These are phyloP conservation scores for Ageneiosus marmoratus DNA, from an alignment of 2,113 vertebrate species.

Conservation along the genomic window DNA sequence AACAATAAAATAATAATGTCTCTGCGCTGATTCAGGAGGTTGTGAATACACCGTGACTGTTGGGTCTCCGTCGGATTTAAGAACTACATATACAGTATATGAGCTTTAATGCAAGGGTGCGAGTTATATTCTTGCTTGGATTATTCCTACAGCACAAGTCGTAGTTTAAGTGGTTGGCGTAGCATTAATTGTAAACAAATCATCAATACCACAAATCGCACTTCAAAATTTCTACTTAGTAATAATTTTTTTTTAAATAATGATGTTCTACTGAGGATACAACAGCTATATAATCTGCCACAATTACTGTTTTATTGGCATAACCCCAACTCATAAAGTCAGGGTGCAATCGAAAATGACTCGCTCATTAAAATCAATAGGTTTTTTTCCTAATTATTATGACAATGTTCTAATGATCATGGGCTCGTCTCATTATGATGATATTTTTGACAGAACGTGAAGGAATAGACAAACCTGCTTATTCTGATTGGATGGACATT, in stretches of 20 bases:
- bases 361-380: not conserved
- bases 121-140: too few relatives aligned
- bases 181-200: not conserved
- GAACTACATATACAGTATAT: not conserved
- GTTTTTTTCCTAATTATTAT: not conserved
- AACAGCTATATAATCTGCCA: not conserved
- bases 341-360: not conserved
- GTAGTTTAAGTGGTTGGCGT: not conserved
- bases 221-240: not conserved
- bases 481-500: not conserved
- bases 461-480: not conserved
- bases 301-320: not conserved
- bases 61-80: not conserved
- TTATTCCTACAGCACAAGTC: not conserved
- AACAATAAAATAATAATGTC: not conserved
- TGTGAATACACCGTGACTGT: not conserved
- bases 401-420: not conserved
- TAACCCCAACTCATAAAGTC: not conserved
- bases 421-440: not conserved
- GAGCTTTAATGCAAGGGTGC: not conserved
- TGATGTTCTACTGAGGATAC: not conserved
- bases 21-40: not conserved
- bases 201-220: not conserved
- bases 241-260: not conserved
- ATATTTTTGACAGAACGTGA: not conserved